Conservation (phyloP, 1,140 invertebrate species). For the Cheumatopsyche charites region DNA sequence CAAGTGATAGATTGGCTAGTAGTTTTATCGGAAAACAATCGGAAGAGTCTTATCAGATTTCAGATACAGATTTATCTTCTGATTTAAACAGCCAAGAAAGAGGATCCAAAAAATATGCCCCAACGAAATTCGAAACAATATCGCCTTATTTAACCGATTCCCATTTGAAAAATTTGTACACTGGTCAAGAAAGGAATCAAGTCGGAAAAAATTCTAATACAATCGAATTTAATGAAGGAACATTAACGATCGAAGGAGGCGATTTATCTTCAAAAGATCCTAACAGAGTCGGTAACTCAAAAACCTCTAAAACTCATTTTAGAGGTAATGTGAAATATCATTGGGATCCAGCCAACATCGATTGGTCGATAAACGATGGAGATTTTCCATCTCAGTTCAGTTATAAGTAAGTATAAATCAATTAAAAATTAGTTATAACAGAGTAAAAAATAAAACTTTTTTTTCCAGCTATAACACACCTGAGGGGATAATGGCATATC, state of each 20-base stretch:
- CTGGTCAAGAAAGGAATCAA: neutral
- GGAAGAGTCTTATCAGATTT: neutral
- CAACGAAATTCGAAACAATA: constrained; percentile 44
- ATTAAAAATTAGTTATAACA: neutral
- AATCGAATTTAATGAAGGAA: neutral
- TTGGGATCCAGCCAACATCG: constrained; percentile 22
- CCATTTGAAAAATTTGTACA: constrained; percentile 18
- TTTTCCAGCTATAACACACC: constrained; percentile 67
- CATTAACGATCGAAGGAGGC: neutral
- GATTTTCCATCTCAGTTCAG: constrained; percentile 38
- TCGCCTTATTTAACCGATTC: constrained; percentile 42
- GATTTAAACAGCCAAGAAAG: neutral
- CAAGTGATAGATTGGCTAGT: constrained; percentile 8
- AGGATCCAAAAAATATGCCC: constrained; percentile 31
- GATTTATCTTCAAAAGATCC: neutral
- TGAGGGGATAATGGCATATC: constrained; percentile 67
- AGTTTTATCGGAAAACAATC: neutral
- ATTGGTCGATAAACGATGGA: constrained; percentile 26
- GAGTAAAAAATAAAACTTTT: constrained; percentile 5
- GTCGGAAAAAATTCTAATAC: neutral
- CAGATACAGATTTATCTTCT: neutral
- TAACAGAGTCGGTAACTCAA: neutral
- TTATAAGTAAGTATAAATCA: constrained; percentile 40
- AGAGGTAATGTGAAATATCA: constrained; percentile 41
- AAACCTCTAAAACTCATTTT: constrained; percentile 18